Conservation (phyloP, 2,113 vertebrate genomes). For the Phodopus roborovskii region DNA sequence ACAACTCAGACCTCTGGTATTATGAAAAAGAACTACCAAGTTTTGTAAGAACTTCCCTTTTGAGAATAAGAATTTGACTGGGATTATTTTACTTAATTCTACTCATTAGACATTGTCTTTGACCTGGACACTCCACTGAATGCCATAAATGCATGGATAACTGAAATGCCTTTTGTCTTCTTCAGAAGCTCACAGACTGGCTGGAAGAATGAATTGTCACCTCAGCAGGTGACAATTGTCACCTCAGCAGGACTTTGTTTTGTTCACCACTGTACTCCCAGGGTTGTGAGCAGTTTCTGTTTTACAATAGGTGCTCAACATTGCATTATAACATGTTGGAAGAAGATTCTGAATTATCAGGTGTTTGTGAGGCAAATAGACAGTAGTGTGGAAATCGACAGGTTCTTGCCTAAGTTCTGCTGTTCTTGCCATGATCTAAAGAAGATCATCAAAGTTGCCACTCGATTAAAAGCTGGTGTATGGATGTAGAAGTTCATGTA, state of each 20-base stretch:
- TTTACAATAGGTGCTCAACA: background rate
- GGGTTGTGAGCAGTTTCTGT: background rate
- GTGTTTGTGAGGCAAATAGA: background rate
- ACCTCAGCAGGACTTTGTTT: background rate
- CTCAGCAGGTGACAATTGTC: too few species aligned
- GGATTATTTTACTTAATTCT: slow-evolving; percentile 43
- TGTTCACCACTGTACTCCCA: background rate
- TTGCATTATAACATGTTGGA: background rate
- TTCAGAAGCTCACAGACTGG: background rate
- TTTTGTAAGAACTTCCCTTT: slow-evolving; percentile 52
- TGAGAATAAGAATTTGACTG: slow-evolving; percentile 36
- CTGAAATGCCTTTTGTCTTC: background rate
- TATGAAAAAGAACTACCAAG: slow-evolving; percentile 30
- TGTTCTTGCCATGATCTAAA: background rate
- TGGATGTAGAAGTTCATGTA: background rate
- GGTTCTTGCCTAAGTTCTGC: background rate
- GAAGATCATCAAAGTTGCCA: background rate
- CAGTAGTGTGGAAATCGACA: background rate
- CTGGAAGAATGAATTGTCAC: background rate
- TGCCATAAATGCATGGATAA: slow-evolving; percentile 1
- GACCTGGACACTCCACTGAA: background rate
- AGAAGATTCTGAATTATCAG: background rate
- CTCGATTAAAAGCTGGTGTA: background rate
- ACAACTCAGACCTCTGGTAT: background rate
- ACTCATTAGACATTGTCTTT: slow-evolving; percentile 31